These are phyloP conservation scores for Pygocentrus nattereri DNA, from an alignment of 2,797 vertebrate species.

Conservation along the genomic window DNA sequence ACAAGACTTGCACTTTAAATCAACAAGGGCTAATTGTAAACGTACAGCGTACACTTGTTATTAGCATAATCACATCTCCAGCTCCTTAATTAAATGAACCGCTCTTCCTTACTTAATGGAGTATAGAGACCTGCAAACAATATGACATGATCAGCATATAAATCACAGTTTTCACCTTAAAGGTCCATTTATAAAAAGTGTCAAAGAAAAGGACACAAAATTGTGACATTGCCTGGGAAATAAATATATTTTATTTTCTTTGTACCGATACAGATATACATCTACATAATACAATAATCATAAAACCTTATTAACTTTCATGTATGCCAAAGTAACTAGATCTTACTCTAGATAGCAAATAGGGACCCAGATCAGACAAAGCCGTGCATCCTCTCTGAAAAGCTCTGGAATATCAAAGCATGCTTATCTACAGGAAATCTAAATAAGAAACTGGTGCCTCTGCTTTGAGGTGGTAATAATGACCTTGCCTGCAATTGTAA, in stretches of 20 bases:
- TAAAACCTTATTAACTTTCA: no score
- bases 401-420: constrained; percentile 35
- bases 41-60: constrained; percentile 8
- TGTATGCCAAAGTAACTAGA: no score
- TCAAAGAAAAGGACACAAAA: not conserved
- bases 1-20: not conserved
- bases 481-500: constrained; percentile 37
- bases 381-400: not conserved
- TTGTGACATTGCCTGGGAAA: no score
- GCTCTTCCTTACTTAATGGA: not conserved
- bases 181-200: not conserved
- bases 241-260: no score
- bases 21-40: constrained; percentile 19
- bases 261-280: no score
- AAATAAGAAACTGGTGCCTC: constrained; percentile 50
- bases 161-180: not conserved
- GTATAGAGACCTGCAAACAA: constrained; percentile 27
- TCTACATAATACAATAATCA: no score
- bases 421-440: constrained; percentile 51
- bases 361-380: constrained; percentile 7
- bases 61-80: constrained; percentile 34
- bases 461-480: constrained; percentile 47
- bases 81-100: constrained; percentile 23
- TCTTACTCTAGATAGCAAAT: not conserved
- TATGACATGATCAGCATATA: constrained; percentile 13